phyloP scores from a whole-genome alignment of 2,888 invertebrate species.

The Rugalucina vietnamica region DNA sequence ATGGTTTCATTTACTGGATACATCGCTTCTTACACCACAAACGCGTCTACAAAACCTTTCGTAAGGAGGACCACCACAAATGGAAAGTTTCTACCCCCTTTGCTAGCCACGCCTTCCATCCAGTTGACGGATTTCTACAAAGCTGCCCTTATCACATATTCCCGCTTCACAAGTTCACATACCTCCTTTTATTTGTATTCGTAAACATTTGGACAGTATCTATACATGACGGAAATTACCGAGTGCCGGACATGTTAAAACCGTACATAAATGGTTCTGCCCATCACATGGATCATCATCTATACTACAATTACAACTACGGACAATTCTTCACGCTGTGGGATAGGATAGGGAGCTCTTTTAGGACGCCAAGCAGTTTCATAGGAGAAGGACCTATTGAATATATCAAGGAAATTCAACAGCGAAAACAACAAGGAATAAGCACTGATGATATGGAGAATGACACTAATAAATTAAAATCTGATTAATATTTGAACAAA shows the following conservation, averaged over 20 bases:
- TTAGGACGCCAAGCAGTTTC: constrained; percentile 82
- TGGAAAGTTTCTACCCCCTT: constrained; percentile 84
- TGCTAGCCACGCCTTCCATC: constrained; percentile 85
- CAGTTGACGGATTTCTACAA: constrained; percentile 84
- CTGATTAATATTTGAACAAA: no score
- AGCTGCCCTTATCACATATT: constrained; percentile 84
- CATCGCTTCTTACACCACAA: constrained; percentile 84
- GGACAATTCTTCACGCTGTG: constrained; percentile 85
- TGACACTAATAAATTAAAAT: no score
- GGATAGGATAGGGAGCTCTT: constrained; percentile 84
- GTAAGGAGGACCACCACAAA: constrained; percentile 84
- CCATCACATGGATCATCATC: constrained; percentile 85
- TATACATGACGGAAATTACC: constrained; percentile 84
- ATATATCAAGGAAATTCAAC: constrained; percentile 61
- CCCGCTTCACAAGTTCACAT: constrained; percentile 84
- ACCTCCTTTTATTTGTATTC: constrained; percentile 83
- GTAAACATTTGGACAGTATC: constrained; percentile 85
- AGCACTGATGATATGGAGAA: no score
- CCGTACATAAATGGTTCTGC: constrained; percentile 84
- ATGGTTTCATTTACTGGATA: constrained; percentile 85
- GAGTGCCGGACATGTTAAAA: constrained; percentile 80
- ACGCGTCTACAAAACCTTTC: constrained; percentile 82
- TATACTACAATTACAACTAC: constrained; percentile 85
- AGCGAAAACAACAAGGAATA: no score
- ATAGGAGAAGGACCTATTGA: constrained; percentile 80